These are phyloP conservation scores for Pseudomyrmex cubaensis DNA, from an alignment of 1,140 invertebrate genomes.

Conservation along the genomic window DNA sequence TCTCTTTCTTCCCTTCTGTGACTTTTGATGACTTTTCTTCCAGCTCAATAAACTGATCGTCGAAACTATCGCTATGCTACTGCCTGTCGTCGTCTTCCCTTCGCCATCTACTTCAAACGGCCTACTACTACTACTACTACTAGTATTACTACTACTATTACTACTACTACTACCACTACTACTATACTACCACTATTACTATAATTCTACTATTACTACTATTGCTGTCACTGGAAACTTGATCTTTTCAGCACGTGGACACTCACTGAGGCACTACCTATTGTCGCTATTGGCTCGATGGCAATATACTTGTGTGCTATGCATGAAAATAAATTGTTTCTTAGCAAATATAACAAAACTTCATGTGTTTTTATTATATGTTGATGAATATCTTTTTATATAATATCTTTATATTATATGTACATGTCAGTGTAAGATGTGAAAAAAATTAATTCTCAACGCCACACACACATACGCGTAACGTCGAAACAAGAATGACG, in stretches of 20 bases:
- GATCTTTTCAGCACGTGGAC: slow-evolving; percentile 63
- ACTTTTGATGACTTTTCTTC: slow-evolving; percentile 63
- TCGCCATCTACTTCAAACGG: slow-evolving; percentile 68
- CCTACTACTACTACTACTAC: slow-evolving; percentile 68
- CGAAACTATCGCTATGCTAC: slow-evolving; percentile 67
- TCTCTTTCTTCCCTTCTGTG: slow-evolving; percentile 16
- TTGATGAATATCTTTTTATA: neutral
- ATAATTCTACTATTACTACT: slow-evolving; percentile 43
- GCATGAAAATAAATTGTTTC: slow-evolving; percentile 1
- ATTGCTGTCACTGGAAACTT: slow-evolving; percentile 59
- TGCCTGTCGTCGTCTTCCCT: slow-evolving; percentile 69
- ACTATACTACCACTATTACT: slow-evolving; percentile 3
- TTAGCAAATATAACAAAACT: neutral
- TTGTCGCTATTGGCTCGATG: slow-evolving; percentile 46
- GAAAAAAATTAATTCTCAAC: neutral
- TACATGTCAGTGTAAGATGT: neutral
- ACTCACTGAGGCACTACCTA: slow-evolving; percentile 33
- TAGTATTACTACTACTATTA: slow-evolving; percentile 44
- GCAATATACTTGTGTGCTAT: neutral
- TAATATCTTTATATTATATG: neutral
- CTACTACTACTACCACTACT: slow-evolving; percentile 38
- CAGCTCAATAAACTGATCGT: slow-evolving; percentile 64
- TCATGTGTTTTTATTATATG: neutral
- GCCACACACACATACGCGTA: neutral
- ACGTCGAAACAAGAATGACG: slow-evolving; percentile 33